Evolutionary conservation across 2,113 vertebrate genomes (phyloP).

Genomic region (Tricholaema leucomelas): DNA sequence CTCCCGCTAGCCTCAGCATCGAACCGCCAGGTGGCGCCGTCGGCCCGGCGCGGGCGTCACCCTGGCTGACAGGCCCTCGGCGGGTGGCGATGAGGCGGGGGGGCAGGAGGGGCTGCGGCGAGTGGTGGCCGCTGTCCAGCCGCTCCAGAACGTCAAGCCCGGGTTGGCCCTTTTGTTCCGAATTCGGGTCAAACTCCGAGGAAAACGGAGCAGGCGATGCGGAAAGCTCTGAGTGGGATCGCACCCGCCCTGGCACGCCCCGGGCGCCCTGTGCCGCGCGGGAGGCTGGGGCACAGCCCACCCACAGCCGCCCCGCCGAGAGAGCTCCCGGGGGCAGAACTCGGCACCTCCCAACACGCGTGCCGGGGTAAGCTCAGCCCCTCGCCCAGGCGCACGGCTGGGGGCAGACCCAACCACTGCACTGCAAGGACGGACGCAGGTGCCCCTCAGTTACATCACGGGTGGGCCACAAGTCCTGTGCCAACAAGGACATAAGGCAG

Average conservation of each 20-base stretch:
- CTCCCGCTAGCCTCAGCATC: background rate
- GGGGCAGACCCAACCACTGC: too few species aligned
- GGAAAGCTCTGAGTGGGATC: background rate
- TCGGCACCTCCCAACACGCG: background rate
- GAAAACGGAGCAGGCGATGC: too few species aligned
- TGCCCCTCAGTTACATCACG: background rate
- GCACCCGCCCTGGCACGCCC: background rate
- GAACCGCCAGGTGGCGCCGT: background rate
- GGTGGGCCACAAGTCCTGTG: background rate
- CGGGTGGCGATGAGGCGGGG: background rate
- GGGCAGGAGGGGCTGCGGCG: background rate
- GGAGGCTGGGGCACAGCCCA: background rate
- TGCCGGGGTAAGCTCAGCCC: background rate
- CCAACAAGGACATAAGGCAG: background rate
- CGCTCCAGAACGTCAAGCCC: too few species aligned
- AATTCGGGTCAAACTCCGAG: too few species aligned
- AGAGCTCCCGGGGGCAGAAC: background rate
- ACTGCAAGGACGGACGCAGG: background rate
- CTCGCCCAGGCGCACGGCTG: accelerated
- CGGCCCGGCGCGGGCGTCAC: background rate
- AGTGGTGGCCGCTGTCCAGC: too few species aligned
- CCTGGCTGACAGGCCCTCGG: background rate
- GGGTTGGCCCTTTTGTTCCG: background rate
- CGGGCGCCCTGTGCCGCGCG: background rate
- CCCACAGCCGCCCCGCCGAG: background rate